Evolutionary conservation across 2,797 vertebrate species (phyloP).

Genomic region (Etheostoma perlongum): DNA sequence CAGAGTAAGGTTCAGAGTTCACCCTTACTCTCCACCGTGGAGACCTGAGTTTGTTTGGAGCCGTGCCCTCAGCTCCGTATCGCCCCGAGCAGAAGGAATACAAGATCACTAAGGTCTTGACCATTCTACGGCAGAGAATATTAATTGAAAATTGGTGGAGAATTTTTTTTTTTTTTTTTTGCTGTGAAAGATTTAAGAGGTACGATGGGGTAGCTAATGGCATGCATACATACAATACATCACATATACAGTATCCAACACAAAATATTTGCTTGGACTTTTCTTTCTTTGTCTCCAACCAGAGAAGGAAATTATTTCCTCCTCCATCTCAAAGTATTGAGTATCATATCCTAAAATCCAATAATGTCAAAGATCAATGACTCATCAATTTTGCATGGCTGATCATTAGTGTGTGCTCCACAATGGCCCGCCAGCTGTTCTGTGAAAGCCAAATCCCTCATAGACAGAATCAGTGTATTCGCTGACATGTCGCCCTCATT

Average conservation of each 20-base stretch:
- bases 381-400: conserved; percentile 80
- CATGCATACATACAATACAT: neutral
- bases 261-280: neutral
- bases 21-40: conserved; percentile 49
- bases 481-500: conserved; percentile 59
- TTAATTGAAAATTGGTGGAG: conserved; percentile 69
- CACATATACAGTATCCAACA: neutral
- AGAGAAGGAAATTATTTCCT: neutral
- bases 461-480: conserved; percentile 53
- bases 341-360: conserved; percentile 58
- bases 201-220: neutral
- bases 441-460: conserved; percentile 68
- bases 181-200: conserved; percentile 29
- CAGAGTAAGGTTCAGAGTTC: conserved; percentile 68
- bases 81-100: conserved; percentile 67
- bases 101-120: conserved; percentile 69
- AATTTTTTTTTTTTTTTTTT: conserved; percentile 9
- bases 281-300: neutral
- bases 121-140: conserved; percentile 66
- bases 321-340: conserved; percentile 24
- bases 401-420: conserved; percentile 76
- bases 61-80: conserved; percentile 56
- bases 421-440: conserved; percentile 81
- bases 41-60: conserved; percentile 77
- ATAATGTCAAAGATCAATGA: conserved; percentile 69